phyloP scores from a whole-genome alignment of 2,797 vertebrate species.

The Amblyopsis hoosieri region DNA sequence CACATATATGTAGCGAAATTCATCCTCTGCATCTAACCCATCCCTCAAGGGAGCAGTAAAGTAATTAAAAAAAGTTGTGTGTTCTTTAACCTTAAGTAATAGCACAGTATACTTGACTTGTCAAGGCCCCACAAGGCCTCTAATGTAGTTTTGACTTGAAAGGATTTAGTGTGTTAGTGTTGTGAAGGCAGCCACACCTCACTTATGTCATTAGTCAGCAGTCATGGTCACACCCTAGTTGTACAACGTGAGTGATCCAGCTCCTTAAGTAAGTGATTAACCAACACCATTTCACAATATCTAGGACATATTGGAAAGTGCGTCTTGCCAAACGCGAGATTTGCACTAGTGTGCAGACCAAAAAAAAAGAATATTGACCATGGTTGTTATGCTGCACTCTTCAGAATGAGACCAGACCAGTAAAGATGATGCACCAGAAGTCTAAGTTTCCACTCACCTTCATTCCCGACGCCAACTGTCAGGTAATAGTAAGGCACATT shows the following conservation, averaged over 20 bases:
- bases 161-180: too few relatives aligned
- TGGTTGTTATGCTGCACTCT: slow-evolving; percentile 15
- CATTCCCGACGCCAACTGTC: slow-evolving; percentile 70
- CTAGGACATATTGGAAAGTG: too few relatives aligned
- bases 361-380: not conserved
- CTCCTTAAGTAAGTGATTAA: not conserved
- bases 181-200: not conserved
- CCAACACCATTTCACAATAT: too few relatives aligned
- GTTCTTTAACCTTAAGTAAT: too few relatives aligned
- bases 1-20: too few relatives aligned
- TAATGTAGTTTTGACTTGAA: too few relatives aligned
- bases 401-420: slow-evolving; percentile 76
- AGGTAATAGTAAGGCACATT: slow-evolving; percentile 41
- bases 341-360: not conserved
- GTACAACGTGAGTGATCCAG: not conserved
- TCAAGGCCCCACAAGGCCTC: too few relatives aligned
- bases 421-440: slow-evolving; percentile 88
- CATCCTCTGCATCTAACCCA: too few relatives aligned
- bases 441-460: slow-evolving; percentile 73
- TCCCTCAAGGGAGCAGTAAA: too few relatives aligned
- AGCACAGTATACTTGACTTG: too few relatives aligned
- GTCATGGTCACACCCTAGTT: not conserved
- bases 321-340: too few relatives aligned
- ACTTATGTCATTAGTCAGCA: not conserved
- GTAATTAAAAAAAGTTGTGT: too few relatives aligned